Percentiles rank a stretch among this genome's conserved stretches.
phyloP scores from a whole-genome alignment of 1,140 invertebrate species.

The Zophobas morio region DNA sequence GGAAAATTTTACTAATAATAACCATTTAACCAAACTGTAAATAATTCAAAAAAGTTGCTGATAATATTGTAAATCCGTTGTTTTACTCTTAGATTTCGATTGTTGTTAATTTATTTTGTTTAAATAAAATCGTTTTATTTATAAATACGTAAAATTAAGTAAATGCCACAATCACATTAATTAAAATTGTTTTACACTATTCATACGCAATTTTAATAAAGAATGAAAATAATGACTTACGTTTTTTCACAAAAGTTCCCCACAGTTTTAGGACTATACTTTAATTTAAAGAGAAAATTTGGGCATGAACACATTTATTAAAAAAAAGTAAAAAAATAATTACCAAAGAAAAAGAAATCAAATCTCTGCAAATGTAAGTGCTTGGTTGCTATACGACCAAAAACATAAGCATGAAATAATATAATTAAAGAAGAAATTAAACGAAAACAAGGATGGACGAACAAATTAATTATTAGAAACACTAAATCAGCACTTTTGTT shows the following conservation, averaged over 20 bases:
- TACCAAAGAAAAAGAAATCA: not conserved
- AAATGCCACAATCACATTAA: constrained; percentile 61
- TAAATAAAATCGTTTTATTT: constrained; percentile 21
- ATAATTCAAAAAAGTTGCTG: constrained; percentile 25
- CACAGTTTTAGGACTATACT: too few species aligned
- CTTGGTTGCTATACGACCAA: too few species aligned
- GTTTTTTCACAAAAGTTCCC: not conserved
- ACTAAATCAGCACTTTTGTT: too few species aligned
- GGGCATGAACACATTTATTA: constrained; percentile 68
- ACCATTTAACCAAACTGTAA: constrained; percentile 16
- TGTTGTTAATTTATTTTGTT: constrained; percentile 40
- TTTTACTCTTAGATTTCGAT: constrained; percentile 37
- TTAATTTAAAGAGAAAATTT: not conserved
- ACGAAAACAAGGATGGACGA: too few species aligned
- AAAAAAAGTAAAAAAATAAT: constrained; percentile 55
- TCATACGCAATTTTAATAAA: constrained; percentile 65
- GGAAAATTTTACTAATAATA: constrained; percentile 29
- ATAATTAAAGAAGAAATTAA: too few species aligned
- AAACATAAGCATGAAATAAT: too few species aligned
- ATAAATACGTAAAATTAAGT: constrained; percentile 51
- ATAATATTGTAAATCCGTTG: constrained; percentile 25
- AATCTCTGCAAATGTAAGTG: too few species aligned
- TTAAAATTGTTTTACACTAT: constrained; percentile 63
- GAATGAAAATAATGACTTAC: constrained; percentile 42
- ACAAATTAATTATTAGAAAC: too few species aligned